Conservation (phyloP, 2,797 vertebrate species). For the Lutjanus campechanus region DNA sequence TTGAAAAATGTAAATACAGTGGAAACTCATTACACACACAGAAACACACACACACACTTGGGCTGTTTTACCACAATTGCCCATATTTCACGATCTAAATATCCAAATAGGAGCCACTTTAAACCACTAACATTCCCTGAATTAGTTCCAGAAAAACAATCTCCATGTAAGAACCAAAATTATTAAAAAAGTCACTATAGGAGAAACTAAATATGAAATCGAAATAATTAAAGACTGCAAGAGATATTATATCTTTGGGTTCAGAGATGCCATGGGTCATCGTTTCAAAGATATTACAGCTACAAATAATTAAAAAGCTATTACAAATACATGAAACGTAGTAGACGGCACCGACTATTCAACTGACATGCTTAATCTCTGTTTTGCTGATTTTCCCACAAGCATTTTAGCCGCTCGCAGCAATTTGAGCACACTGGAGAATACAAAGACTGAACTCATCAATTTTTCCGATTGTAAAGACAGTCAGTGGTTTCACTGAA, state of each 20-base stretch:
- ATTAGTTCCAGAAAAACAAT: slow-evolving; percentile 7
- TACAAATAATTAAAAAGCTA: slow-evolving; percentile 15
- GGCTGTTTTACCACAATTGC: not conserved
- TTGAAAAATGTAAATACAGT: slow-evolving; percentile 39
- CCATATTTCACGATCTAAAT: slow-evolving; percentile 5
- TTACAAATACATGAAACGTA: slow-evolving; percentile 6
- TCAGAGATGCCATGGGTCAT: not conserved
- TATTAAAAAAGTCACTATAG: not conserved
- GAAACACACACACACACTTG: not conserved
- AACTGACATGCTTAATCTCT: slow-evolving; percentile 1
- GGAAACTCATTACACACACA: slow-evolving; percentile 24
- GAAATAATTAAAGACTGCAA: not conserved
- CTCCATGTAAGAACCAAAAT: not conserved
- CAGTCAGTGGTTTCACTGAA: slow-evolving; percentile 1
- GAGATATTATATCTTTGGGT: not conserved
- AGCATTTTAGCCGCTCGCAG: not conserved
- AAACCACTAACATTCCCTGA: not conserved
- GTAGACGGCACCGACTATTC: not conserved
- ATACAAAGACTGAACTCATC: slow-evolving; percentile 30
- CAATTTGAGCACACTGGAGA: slow-evolving; percentile 16
- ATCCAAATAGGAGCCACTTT: slow-evolving; percentile 12
- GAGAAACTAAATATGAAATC: not conserved
- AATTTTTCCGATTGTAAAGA: slow-evolving; percentile 30
- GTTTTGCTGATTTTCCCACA: slow-evolving; percentile 7
- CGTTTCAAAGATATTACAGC: not conserved